Percentiles rank a stretch among this genome's conserved stretches.
phyloP scores from a whole-genome alignment of 2,113 vertebrate genomes.

The Bujurquina vittata region DNA sequence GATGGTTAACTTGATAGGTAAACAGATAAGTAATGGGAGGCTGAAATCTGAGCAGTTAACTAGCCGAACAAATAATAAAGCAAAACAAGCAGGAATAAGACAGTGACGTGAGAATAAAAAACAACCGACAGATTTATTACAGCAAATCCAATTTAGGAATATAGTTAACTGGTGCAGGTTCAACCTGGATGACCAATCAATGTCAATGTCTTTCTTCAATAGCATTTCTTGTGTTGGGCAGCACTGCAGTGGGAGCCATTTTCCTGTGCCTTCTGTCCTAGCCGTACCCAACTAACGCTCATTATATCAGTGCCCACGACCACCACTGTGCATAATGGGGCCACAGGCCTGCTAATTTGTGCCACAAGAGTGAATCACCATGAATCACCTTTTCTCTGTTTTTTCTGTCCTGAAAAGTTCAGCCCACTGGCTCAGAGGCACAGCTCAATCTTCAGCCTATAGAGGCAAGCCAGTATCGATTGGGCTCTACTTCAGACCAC shows the following conservation, averaged over 20 bases:
- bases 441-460: not conserved
- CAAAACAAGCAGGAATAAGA: not conserved
- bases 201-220: not conserved
- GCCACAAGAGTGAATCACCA: conserved; percentile 30
- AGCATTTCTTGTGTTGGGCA: conserved; percentile 9
- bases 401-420: conserved; percentile 29
- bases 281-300: conserved; percentile 42
- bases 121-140: conserved; percentile 17
- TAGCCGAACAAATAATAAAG: conserved; percentile 38
- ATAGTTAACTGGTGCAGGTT: not conserved
- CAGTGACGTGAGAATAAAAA: conserved; percentile 9
- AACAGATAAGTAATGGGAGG: conserved; percentile 1
- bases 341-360: conserved; percentile 47
- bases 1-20: conserved; percentile 35
- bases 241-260: not conserved
- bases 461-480: not conserved
- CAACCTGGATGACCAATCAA: conserved; percentile 11
- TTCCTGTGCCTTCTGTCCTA: conserved; percentile 20
- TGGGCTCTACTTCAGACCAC: not conserved
- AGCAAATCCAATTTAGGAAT: not conserved
- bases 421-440: conserved; percentile 21
- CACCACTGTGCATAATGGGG: conserved; percentile 41
- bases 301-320: conserved; percentile 45
- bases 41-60: conserved; percentile 27
- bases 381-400: conserved; percentile 47